A percentile compares a stretch with the other conserved stretches of the same genome.
phyloP scores from a whole-genome alignment of 2,797 vertebrate genomes.

The Darevskia mixta region DNA sequence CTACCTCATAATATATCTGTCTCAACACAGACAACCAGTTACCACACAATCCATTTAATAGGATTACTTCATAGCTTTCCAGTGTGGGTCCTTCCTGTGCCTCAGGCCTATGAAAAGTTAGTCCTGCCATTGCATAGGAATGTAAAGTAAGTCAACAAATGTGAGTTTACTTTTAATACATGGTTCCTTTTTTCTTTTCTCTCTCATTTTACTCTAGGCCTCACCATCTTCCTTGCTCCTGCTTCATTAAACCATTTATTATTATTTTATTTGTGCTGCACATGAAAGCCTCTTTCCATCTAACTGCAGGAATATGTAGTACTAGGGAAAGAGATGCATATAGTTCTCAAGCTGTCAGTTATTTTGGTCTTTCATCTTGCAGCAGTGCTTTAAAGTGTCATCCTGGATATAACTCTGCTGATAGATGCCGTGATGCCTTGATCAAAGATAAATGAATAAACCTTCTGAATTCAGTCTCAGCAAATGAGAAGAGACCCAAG shows the following conservation, averaged over 20 bases:
- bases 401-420: not conserved
- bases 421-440: conserved; percentile 4
- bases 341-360: not conserved
- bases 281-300: not conserved
- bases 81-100: not conserved
- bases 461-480: not conserved
- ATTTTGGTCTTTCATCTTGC: not conserved
- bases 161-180: not conserved
- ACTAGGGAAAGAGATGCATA: not conserved
- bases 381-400: conserved; percentile 3
- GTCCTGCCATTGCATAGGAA: not conserved
- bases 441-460: not conserved
- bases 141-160: not conserved
- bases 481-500: not conserved
- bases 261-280: not conserved
- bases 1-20: not conserved
- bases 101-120: not conserved
- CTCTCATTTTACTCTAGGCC: not conserved
- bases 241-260: not conserved
- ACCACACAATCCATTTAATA: not conserved
- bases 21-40: not conserved
- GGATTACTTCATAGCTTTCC: not conserved
- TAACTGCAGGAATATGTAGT: not conserved
- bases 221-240: not conserved
- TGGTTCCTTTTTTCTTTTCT: not conserved